Evolutionary conservation across 2,888 invertebrate genomes (phyloP).

Genomic region (Cinara cedri): DNA sequence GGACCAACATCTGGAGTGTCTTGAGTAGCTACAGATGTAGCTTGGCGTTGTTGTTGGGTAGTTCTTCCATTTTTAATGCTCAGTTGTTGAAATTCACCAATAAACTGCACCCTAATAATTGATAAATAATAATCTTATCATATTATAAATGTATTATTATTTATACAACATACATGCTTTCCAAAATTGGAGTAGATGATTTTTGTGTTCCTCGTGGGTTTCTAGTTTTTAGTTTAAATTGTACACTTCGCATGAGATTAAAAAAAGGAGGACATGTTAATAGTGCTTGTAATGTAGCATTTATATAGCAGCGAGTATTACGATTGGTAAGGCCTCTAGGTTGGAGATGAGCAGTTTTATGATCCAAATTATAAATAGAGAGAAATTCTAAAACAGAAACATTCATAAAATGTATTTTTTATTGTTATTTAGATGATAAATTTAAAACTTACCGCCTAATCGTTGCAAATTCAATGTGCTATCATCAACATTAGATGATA

Average conservation of each 20-base stretch:
- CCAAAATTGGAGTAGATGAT: constrained; percentile 80
- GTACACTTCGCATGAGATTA: constrained; percentile 74
- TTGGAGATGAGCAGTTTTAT: constrained; percentile 77
- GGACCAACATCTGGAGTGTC: constrained; percentile 66
- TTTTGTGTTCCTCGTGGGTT: constrained; percentile 61
- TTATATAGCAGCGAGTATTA: constrained; percentile 96
- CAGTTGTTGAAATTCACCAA: constrained; percentile 77
- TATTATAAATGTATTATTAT: background rate
- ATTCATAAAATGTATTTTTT: background rate
- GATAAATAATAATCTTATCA: constrained; percentile 35
- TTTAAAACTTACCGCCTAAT: constrained; percentile 45
- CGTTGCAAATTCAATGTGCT: constrained; percentile 28
- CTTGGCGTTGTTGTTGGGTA: constrained; percentile 54
- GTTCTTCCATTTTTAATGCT: constrained; percentile 61
- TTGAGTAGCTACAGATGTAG: constrained; percentile 47
- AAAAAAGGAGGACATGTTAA: constrained; percentile 95
- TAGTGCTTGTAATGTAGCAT: constrained; percentile 91
- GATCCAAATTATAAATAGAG: constrained; percentile 76
- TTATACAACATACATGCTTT: constrained; percentile 80
- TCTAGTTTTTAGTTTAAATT: constrained; percentile 58
- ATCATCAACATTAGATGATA: constrained; percentile 30
- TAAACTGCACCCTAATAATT: constrained; percentile 73
- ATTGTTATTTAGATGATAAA: background rate
- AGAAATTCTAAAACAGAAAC: constrained; percentile 71
- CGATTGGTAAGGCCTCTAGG: constrained; percentile 92